Percentiles rank a stretch among this genome's conserved stretches.
Evolutionary conservation across 2,888 invertebrate genomes (phyloP).

Genomic region (Eupithecia dodoneata): DNA sequence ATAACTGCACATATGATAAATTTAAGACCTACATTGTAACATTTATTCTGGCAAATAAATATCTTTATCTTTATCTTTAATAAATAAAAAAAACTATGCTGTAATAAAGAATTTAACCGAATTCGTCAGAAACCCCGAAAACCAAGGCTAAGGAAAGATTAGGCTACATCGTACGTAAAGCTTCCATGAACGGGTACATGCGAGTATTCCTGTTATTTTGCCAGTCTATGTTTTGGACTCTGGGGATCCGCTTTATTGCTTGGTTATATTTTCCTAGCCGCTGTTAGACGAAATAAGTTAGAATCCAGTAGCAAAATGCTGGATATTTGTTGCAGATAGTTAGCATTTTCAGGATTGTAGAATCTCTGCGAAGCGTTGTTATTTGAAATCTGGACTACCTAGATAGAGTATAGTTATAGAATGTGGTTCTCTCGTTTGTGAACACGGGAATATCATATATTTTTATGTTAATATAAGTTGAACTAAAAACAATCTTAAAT

Average conservation of each 20-base stretch:
- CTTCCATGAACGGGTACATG: background rate
- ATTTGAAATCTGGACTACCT: background rate
- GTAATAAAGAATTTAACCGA: background rate
- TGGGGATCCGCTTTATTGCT: background rate
- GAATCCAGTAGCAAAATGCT: background rate
- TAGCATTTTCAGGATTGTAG: background rate
- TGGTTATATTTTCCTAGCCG: background rate
- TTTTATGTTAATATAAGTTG: too few species aligned
- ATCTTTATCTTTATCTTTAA: too few species aligned
- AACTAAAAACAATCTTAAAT: too few species aligned
- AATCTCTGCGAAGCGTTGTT: background rate
- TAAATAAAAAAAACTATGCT: too few species aligned
- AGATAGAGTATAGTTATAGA: background rate
- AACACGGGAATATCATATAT: too few species aligned
- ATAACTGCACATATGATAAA: too few species aligned
- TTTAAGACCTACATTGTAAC: too few species aligned
- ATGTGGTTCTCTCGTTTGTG: background rate
- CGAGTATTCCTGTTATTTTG: background rate
- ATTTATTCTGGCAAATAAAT: too few species aligned
- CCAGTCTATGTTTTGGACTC: background rate
- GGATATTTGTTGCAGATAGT: background rate
- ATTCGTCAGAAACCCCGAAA: background rate
- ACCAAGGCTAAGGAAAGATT: background rate
- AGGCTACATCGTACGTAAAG: background rate
- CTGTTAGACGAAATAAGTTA: background rate